These are phyloP conservation scores for Sylvietta virens DNA, from an alignment of 2,113 vertebrate genomes.

Conservation along the genomic window DNA sequence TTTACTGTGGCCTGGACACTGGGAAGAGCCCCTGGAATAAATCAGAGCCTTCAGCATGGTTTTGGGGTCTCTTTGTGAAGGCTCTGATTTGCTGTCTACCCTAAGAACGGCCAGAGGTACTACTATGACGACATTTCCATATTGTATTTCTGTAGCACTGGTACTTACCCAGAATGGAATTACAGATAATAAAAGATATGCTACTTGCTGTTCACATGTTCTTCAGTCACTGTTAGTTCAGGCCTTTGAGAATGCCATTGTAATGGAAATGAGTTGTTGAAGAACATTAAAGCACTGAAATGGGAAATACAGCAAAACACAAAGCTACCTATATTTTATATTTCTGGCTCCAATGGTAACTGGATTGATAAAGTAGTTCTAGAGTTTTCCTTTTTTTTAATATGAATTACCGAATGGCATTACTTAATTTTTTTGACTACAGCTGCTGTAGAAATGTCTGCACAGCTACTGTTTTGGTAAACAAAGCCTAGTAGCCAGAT, in stretches of 20 bases:
- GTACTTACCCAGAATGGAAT: not conserved
- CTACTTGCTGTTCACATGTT: not conserved
- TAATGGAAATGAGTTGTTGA: not conserved
- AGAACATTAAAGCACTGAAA: not conserved
- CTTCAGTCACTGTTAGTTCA: not conserved
- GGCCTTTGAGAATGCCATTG: not conserved
- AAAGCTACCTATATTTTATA: not conserved
- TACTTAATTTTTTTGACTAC: conserved; percentile 10
- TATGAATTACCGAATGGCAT: conserved; percentile 39
- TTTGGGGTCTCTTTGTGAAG: not conserved
- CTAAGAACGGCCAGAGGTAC: not conserved
- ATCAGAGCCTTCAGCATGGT: not conserved
- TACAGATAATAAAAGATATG: not conserved
- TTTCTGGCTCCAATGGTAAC: not conserved
- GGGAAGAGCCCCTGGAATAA: not conserved
- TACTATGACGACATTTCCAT: not conserved
- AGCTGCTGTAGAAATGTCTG: conserved; percentile 62
- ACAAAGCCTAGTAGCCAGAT: conserved; percentile 68
- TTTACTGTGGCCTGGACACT: not conserved
- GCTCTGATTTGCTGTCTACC: not conserved
- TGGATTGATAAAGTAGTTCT: not conserved
- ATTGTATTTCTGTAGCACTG: fast-evolving
- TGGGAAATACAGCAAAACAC: not conserved
- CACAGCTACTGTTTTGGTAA: conserved; percentile 70
- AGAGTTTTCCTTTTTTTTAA: not conserved